A percentile compares a stretch with the other conserved stretches of the same genome.
These are phyloP conservation scores for Ailurus styani DNA, from an alignment of 2,113 vertebrate species.

Conservation along the genomic window DNA sequence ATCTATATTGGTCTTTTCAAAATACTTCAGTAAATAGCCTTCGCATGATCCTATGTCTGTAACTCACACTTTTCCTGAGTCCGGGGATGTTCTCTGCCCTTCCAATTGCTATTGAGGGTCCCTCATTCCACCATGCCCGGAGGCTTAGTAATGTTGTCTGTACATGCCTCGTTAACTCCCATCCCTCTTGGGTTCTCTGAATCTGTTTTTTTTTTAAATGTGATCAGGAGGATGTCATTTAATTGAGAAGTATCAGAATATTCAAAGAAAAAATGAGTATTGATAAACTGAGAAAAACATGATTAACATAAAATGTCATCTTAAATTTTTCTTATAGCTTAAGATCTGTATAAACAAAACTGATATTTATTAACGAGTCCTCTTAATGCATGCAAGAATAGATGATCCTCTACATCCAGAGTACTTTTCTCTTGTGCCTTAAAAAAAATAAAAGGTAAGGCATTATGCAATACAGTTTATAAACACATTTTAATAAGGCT, in stretches of 20 bases:
- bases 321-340: not conserved
- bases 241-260: not conserved
- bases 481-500: not conserved
- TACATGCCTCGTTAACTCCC: not conserved
- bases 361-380: not conserved
- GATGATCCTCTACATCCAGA: not conserved
- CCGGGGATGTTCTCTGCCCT: not conserved
- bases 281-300: conserved; percentile 7
- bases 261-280: not conserved
- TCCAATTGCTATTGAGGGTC: not conserved
- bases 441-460: not conserved
- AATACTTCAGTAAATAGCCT: not conserved
- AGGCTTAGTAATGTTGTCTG: not conserved
- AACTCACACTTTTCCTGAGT: not conserved
- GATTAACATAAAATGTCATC: not conserved
- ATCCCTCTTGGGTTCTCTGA: not conserved
- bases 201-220: not conserved
- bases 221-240: not conserved
- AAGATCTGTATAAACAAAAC: not conserved
- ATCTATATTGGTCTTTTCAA: not conserved
- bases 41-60: not conserved
- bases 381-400: not conserved
- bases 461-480: not conserved
- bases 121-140: not conserved
- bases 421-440: not conserved